Evolutionary conservation across 2,113 vertebrate genomes (phyloP).

Genomic region (Gopherus flavomarginatus): DNA sequence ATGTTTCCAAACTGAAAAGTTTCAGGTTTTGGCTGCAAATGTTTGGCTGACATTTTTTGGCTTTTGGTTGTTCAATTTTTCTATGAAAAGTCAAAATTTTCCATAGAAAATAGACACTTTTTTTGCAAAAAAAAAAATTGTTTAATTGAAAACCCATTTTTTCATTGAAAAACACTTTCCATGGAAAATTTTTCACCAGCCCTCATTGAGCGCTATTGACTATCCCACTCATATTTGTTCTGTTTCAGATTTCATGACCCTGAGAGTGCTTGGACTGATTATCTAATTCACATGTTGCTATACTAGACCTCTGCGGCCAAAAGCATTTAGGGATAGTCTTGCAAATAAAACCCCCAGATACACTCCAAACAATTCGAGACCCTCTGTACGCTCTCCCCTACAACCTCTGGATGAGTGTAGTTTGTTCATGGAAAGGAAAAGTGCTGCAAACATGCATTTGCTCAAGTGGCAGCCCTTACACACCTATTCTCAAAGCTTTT

Average conservation of each 20-base stretch:
- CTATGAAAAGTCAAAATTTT: not conserved
- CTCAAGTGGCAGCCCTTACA: fast-evolving
- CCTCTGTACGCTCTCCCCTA: not conserved
- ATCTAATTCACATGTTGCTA: not conserved
- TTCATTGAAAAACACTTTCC: not conserved
- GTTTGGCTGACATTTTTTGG: not conserved
- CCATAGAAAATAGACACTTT: not conserved
- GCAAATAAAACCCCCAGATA: not conserved
- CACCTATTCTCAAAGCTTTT: not conserved
- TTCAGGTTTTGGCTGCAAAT: not conserved
- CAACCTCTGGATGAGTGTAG: not conserved
- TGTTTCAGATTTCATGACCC: not conserved
- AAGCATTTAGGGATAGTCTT: not conserved
- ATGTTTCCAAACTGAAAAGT: not conserved
- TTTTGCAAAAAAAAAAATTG: not conserved
- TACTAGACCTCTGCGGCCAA: not conserved
- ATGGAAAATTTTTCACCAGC: not conserved
- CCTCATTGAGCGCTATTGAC: not conserved
- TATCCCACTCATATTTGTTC: not conserved
- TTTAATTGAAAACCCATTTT: not conserved
- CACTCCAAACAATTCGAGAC: not conserved
- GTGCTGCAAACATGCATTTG: not conserved
- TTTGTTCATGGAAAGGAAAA: not conserved
- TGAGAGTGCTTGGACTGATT: not conserved
- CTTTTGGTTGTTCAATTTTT: not conserved